Evolutionary conservation across 53 echinoderm and acorn worm species (phyloP).

Genomic region (Echinarachnius parma): DNA sequence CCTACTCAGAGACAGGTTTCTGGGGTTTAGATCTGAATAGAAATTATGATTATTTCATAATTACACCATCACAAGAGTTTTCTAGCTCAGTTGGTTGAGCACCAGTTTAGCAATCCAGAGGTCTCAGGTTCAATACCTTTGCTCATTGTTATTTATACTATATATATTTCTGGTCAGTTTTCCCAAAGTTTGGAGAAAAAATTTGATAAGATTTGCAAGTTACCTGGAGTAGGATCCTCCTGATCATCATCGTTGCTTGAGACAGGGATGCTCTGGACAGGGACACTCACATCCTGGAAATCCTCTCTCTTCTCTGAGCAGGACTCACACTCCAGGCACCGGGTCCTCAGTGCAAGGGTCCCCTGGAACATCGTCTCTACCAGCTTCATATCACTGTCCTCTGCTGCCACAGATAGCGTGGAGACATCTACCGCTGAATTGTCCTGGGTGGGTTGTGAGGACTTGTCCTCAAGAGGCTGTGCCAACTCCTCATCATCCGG

Average conservation of each 20-base stretch:
- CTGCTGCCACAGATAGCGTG: neutral
- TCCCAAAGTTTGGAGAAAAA: no score
- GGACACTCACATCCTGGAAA: constrained; percentile 93
- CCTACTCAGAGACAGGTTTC: no score
- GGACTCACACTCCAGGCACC: constrained; percentile 88
- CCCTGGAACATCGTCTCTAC: constrained; percentile 83
- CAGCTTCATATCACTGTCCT: constrained; percentile 21
- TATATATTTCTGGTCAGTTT: no score
- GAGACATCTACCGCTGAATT: neutral
- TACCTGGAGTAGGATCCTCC: constrained; percentile 56
- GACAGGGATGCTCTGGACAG: constrained; percentile 65
- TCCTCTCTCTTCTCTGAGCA: constrained; percentile 87
- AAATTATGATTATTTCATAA: no score
- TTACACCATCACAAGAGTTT: no score
- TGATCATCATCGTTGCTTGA: constrained; percentile 39
- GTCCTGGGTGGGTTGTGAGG: neutral
- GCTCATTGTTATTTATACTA: no score
- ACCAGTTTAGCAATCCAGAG: no score
- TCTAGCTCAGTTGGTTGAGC: no score
- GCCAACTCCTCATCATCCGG: neutral
- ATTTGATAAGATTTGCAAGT: no score
- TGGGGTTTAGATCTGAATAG: no score
- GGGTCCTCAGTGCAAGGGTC: constrained; percentile 63
- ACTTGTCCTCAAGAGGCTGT: neutral
- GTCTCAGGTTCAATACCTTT: no score